Conservation (phyloP, 2,113 vertebrate species). For the Scomber japonicus region DNA sequence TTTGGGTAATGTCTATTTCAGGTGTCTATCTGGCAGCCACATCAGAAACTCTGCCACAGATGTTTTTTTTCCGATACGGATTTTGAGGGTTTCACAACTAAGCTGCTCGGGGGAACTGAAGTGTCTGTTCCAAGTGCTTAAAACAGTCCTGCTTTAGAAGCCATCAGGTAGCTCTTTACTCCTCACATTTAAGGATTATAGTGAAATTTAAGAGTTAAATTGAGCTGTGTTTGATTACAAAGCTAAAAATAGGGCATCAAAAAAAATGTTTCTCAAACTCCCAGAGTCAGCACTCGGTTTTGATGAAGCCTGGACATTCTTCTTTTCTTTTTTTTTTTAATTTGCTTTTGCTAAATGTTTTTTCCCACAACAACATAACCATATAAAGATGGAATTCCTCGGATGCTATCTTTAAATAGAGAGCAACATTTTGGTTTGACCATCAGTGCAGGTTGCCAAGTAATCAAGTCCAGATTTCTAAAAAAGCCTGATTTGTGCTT, state of each 20-base stretch:
- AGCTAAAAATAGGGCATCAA: background rate
- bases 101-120: slow-evolving; percentile 58
- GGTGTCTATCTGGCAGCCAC: slow-evolving; percentile 77
- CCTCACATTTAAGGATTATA: slow-evolving; percentile 44
- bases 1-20: slow-evolving; percentile 81
- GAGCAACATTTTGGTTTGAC: slow-evolving; percentile 59
- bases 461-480: slow-evolving; percentile 64
- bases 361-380: slow-evolving; percentile 70
- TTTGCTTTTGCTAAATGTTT: slow-evolving; percentile 54
- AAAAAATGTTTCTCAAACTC: slow-evolving; percentile 31
- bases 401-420: slow-evolving; percentile 72
- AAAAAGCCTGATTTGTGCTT: slow-evolving; percentile 17
- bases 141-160: slow-evolving; percentile 38
- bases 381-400: slow-evolving; percentile 73
- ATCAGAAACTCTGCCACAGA: slow-evolving; percentile 67
- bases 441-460: slow-evolving; percentile 62
- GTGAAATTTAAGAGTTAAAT: slow-evolving; percentile 40
- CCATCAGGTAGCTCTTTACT: slow-evolving; percentile 35
- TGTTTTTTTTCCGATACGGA: slow-evolving; percentile 59
- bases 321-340: slow-evolving; percentile 2
- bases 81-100: slow-evolving; percentile 57
- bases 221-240: background rate
- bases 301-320: slow-evolving; percentile 30
- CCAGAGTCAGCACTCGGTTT: slow-evolving; percentile 42
- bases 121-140: slow-evolving; percentile 50